Conservation (phyloP, 2,888 invertebrate species). For the Clepsis dumicolana region DNA sequence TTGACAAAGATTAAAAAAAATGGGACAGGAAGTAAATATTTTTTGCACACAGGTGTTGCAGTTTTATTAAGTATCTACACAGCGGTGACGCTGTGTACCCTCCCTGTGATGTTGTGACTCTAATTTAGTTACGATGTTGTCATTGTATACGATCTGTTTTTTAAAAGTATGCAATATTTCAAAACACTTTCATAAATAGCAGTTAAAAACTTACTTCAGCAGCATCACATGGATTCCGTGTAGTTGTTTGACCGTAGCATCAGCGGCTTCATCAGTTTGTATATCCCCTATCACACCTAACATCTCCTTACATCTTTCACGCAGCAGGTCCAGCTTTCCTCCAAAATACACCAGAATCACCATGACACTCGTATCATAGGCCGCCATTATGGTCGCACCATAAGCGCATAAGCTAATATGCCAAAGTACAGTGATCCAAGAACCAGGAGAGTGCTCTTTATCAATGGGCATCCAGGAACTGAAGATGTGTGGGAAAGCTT, state of each 20-base stretch:
- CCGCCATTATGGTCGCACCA: conserved; percentile 66
- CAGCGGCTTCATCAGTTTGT: conserved; percentile 54
- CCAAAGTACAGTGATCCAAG: conserved; percentile 69
- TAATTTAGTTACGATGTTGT: too few species aligned
- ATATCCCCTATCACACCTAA: conserved; percentile 51
- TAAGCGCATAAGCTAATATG: conserved; percentile 62
- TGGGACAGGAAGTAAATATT: too few species aligned
- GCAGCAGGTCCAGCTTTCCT: conserved; percentile 70
- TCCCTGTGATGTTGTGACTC: too few species aligned
- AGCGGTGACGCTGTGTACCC: too few species aligned
- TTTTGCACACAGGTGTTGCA: too few species aligned
- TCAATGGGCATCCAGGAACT: conserved; percentile 78
- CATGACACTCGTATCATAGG: conserved; percentile 67
- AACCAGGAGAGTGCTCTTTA: conserved; percentile 68
- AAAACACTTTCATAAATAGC: background rate
- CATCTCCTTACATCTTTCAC: conserved; percentile 68
- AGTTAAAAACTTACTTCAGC: conserved; percentile 66
- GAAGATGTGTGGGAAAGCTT: conserved; percentile 73
- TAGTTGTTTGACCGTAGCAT: conserved; percentile 56
- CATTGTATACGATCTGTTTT: too few species aligned
- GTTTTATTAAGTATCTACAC: too few species aligned
- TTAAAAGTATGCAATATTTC: too few species aligned
- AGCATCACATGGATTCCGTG: conserved; percentile 64
- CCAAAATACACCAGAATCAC: conserved; percentile 74
- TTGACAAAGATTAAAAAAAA: too few species aligned